Conservation (phyloP, 2,797 vertebrate genomes). For the Florisuga fusca region DNA sequence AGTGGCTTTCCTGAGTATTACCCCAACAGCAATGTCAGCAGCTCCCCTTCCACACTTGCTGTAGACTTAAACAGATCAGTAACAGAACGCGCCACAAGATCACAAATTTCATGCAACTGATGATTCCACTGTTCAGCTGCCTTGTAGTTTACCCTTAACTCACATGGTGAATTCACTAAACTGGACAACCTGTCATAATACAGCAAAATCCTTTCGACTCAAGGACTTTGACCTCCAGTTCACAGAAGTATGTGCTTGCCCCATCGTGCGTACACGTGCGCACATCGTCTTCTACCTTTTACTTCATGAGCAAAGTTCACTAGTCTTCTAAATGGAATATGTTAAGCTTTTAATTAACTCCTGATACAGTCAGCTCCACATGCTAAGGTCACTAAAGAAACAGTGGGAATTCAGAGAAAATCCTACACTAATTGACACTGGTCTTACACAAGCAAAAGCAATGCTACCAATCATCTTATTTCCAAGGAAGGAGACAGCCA, state of each 20-base stretch:
- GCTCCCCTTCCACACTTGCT: neutral
- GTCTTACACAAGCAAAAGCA: neutral
- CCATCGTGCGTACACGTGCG: neutral
- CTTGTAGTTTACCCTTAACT: neutral
- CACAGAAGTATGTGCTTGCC: neutral
- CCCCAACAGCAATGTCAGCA: neutral
- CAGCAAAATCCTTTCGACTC: neutral
- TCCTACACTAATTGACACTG: neutral
- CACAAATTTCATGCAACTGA: neutral
- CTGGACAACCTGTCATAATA: neutral
- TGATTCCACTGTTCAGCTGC: neutral
- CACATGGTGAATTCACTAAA: neutral
- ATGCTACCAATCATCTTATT: neutral
- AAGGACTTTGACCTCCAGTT: constrained; percentile 37
- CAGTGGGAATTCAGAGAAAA: neutral
- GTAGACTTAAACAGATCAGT: neutral
- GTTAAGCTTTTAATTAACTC: neutral
- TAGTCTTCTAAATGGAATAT: neutral
- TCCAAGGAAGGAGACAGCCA: neutral
- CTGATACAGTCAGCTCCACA: neutral
- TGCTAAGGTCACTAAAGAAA: neutral
- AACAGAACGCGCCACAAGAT: neutral
- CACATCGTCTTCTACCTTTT: neutral
- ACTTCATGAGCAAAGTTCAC: constrained; percentile 5
- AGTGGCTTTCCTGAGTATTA: neutral